Evolutionary conservation across 1,140 invertebrate species (phyloP), one percentile per base, ranked within the genome.

Genomic region (Paraescarpia echinospica): DNA sequence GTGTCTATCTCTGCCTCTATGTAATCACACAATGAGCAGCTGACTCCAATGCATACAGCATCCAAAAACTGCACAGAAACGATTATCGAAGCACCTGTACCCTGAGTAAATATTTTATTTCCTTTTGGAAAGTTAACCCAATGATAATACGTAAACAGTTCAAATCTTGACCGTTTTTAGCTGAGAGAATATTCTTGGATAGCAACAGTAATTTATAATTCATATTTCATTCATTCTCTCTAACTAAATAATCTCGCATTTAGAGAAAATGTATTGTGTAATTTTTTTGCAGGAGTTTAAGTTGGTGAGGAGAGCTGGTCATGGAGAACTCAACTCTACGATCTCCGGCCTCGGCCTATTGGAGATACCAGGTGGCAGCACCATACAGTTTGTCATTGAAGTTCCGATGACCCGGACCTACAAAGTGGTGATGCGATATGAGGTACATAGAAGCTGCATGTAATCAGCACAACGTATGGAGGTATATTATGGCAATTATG

Each of bases 351-450:
- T 34, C 4, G 90, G 90, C 34, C 27, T 90, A 35, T 35, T 90
- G n/a, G 90, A 90, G n/a, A 41, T 90, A 41, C 34, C 90, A 90
- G 34, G 35, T 35, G 90, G 90, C 34, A 90, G 2, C 6, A 35
- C 35, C n/a, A n/a, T 35, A 33, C 35, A 35, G 34, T 35, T 41
- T 90, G 35, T 22, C 34, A 34, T 90, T 34, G 35, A 34, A 33
- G 90, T 41, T 35, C 90, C 5, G 35, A 22, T 31, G n/a, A 90
- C 90, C 5, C 9, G 34, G 8, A 35, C 90, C 90, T 90, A 90
- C 27, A 22, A 90, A 35, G 90, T 90, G 34, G 90, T 90, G 35
- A 35, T 90, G n/a, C 34, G 90, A 90, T 90, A 90, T 90, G 90
- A 90, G 90, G 90, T 90, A 90, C 4, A 31, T 27, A 33, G 35